These are phyloP conservation scores for Odiellus spinosus DNA, from an alignment of 2,888 invertebrate species.

Conservation along the genomic window DNA sequence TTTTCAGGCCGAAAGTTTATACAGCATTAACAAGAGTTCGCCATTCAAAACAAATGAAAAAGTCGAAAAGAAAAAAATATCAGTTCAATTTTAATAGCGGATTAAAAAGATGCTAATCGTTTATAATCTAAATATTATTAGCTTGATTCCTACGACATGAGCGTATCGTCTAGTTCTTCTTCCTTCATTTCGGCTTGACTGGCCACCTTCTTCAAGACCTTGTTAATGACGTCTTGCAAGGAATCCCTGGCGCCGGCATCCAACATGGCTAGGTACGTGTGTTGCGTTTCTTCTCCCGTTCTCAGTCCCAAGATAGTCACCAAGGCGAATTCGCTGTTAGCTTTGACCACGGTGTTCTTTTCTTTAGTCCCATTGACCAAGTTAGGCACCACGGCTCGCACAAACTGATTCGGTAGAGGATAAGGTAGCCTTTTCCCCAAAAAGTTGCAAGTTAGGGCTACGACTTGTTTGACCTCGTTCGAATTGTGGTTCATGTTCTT, in stretches of 20 bases:
- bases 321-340: slow-evolving; percentile 81
- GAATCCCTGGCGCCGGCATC: slow-evolving; percentile 80
- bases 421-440: slow-evolving; percentile 42
- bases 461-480: slow-evolving; percentile 84
- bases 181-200: slow-evolving; percentile 65
- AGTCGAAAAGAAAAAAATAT: too few relatives aligned
- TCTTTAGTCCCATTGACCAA: slow-evolving; percentile 96
- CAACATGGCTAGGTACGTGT: slow-evolving; percentile 33
- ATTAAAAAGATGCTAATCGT: too few relatives aligned
- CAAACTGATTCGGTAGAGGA: slow-evolving; percentile 39
- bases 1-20: too few relatives aligned
- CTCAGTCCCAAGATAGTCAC: slow-evolving; percentile 66
- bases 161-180: slow-evolving; percentile 81
- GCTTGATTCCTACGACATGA: slow-evolving; percentile 28
- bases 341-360: slow-evolving; percentile 87
- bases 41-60: too few relatives aligned
- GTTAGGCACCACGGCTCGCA: slow-evolving; percentile 66
- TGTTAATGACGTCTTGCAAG: slow-evolving; percentile 70
- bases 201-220: slow-evolving; percentile 63
- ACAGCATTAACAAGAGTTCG: too few relatives aligned
- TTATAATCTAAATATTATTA: too few relatives aligned
- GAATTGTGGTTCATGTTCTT: slow-evolving; percentile 74
- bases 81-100: too few relatives aligned
- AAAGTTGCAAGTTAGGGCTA: slow-evolving; percentile 61
- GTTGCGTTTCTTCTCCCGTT: slow-evolving; percentile 47